Conservation (phyloP, 2,113 vertebrate species). For the Paedocypris sp. region DNA sequence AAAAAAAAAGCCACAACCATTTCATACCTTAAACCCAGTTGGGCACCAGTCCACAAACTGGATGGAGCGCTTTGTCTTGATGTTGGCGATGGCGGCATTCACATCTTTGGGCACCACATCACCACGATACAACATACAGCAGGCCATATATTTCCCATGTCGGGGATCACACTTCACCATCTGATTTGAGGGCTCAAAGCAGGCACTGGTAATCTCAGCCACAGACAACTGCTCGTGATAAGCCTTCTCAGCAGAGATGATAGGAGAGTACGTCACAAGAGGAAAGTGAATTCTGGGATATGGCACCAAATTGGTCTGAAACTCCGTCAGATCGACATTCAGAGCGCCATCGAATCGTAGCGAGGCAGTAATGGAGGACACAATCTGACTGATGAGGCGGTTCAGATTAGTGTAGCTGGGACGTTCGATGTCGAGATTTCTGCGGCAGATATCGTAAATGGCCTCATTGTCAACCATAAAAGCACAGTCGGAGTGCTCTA, state of each 20-base stretch:
- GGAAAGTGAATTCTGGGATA: slow-evolving; percentile 81
- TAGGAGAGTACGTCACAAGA: slow-evolving; percentile 69
- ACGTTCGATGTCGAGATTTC: slow-evolving; percentile 74
- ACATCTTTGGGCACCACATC: slow-evolving; percentile 78
- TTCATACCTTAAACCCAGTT: slow-evolving; percentile 74
- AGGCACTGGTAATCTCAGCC: slow-evolving; percentile 72
- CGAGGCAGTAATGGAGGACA: slow-evolving; percentile 79
- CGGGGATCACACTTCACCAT: slow-evolving; percentile 81
- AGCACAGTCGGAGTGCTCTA: slow-evolving; percentile 78
- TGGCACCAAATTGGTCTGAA: slow-evolving; percentile 79
- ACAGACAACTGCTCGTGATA: slow-evolving; percentile 75
- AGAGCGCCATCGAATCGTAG: slow-evolving; percentile 74
- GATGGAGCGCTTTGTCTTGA: slow-evolving; percentile 74
- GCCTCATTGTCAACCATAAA: slow-evolving; percentile 87
- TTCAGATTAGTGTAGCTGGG: slow-evolving; percentile 75
- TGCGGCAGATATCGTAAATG: slow-evolving; percentile 75
- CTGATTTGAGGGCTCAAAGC: slow-evolving; percentile 75
- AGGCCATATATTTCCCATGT: slow-evolving; percentile 77
- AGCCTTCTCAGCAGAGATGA: slow-evolving; percentile 75
- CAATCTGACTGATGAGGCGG: slow-evolving; percentile 72
- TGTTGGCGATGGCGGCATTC: slow-evolving; percentile 67
- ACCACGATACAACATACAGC: slow-evolving; percentile 73
- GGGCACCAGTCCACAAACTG: slow-evolving; percentile 84
- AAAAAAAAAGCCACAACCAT: not conserved
- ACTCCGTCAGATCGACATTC: slow-evolving; percentile 76